Evolutionary conservation across 92 coral and sea anemone species (phyloP), one percentile per base, ranked within the genome.

Genomic region (Zoanthus solanderi): DNA sequence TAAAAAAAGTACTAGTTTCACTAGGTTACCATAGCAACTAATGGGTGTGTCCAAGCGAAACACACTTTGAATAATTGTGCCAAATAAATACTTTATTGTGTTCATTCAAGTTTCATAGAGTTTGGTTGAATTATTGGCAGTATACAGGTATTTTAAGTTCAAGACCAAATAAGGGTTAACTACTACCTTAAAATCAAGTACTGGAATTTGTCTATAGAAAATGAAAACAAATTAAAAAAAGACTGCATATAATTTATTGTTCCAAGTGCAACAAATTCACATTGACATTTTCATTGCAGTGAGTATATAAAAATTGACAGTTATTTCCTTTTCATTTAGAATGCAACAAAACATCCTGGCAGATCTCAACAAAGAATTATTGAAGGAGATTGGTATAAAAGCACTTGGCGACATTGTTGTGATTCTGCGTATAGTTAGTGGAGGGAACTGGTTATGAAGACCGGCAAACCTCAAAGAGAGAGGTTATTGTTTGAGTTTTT

Each of bases 331-430:
- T 89, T 16, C 76, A 73, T 16, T 32, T 85, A 90, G 93, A 87
- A 80, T 90, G 46, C 90, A 90, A 79, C 75, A 78, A 71, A 76
- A 79, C 58, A 85, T 78, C 28, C 63, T 90, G 45, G 72, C 65
- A 45, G 87, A 79, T 58, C 44, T 90, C 4, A 78, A 37, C 63
- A 90, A 90, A 54, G 89, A 90, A 9, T 65, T 47, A 3, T 47
- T 90, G 13, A 90, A 86, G 72, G 90, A 90, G 60, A 75, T 90
- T 60, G 90, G 90, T 11, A 74, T 86, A 46, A 86, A 86, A 14
- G 90, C 90, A 28, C 71, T 86, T 86, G 93, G 93, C 14, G 88
- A 90, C 92, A 2, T 61, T 88, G 71, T 47, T 53, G 76, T 29
- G 69, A 75, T 5, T 23, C 23, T 23, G 23, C 0, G 42, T 2